These are phyloP conservation scores for Sminthurides aquaticus DNA, from an alignment of 2,888 invertebrate species.

Conservation along the genomic window DNA sequence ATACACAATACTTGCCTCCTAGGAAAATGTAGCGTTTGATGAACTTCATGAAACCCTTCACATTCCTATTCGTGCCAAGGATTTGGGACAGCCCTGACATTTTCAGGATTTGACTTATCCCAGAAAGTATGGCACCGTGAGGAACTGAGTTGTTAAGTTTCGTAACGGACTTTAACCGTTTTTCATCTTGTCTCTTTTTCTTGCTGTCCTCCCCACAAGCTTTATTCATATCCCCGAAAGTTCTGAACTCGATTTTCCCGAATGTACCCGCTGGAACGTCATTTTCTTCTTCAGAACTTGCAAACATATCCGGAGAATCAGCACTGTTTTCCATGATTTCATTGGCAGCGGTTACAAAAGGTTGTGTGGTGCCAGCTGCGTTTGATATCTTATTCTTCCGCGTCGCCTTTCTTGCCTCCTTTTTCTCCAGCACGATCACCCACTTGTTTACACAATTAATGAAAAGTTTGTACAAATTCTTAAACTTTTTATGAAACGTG, in stretches of 20 bases:
- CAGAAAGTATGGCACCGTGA: constrained; percentile 22
- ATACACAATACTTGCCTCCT: constrained; percentile 28
- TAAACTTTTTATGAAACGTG: constrained; percentile 19
- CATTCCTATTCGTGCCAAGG: constrained; percentile 28
- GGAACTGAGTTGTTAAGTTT: constrained; percentile 22
- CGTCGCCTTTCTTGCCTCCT: neutral
- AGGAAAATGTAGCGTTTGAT: constrained; percentile 28
- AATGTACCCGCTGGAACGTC: neutral
- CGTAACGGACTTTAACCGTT: neutral
- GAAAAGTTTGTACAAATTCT: constrained; percentile 23
- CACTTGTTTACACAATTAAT: constrained; percentile 23
- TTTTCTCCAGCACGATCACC: constrained; percentile 6
- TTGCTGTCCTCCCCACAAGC: too few species aligned
- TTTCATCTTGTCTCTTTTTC: neutral
- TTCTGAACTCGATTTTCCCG: neutral
- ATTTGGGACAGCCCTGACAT: constrained; percentile 19
- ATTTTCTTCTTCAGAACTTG: neutral
- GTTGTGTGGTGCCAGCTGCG: too few species aligned
- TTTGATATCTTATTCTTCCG: neutral
- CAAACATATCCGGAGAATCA: neutral
- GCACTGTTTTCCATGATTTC: neutral
- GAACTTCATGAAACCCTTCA: constrained; percentile 28
- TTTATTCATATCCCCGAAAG: too few species aligned
- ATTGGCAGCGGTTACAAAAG: too few species aligned
- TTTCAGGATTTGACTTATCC: constrained; percentile 28